Evolutionary conservation across 92 coral and sea anemone species (phyloP).

Genomic region (Heteractis magnifica): DNA sequence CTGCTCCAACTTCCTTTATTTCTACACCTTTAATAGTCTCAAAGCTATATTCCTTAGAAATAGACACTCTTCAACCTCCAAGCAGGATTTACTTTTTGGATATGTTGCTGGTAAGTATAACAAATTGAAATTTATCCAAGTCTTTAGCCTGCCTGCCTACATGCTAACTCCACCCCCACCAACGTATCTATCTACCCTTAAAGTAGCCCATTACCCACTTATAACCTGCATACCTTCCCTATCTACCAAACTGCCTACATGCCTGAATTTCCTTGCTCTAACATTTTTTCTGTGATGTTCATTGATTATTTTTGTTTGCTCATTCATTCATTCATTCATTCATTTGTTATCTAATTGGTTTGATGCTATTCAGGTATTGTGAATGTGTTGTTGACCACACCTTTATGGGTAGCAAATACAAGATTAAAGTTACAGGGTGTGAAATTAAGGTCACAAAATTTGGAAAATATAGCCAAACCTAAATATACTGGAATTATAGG

Average conservation of each 20-base stretch:
- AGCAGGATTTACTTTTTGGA: conserved; percentile 89
- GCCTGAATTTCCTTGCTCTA: too few relatives aligned
- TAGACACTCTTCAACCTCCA: conserved; percentile 63
- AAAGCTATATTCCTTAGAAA: conserved; percentile 77
- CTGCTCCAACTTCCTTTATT: conserved; percentile 94
- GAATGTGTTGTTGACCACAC: conserved; percentile 86
- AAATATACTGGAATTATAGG: conserved; percentile 90
- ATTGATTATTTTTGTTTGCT: too few relatives aligned
- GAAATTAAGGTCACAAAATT: conserved; percentile 73
- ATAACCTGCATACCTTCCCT: too few relatives aligned
- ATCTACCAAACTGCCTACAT: too few relatives aligned
- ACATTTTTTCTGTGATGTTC: too few relatives aligned
- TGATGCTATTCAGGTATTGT: conserved; percentile 58
- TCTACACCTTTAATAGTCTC: conserved; percentile 93
- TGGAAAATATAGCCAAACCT: conserved; percentile 52
- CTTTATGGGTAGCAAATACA: conserved; percentile 94
- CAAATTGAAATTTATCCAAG: background rate
- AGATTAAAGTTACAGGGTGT: conserved; percentile 96
- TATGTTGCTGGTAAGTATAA: conserved; percentile 81
- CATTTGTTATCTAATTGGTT: background rate
- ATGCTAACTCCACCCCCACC: background rate
- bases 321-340: background rate
- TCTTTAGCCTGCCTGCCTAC: too few relatives aligned
- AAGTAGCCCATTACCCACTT: too few relatives aligned
- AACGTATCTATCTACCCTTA: too few relatives aligned